Evolutionary conservation across 1,140 invertebrate species (phyloP), one percentile per base, ranked within the genome.

Genomic region (Bicyclus anynana): DNA sequence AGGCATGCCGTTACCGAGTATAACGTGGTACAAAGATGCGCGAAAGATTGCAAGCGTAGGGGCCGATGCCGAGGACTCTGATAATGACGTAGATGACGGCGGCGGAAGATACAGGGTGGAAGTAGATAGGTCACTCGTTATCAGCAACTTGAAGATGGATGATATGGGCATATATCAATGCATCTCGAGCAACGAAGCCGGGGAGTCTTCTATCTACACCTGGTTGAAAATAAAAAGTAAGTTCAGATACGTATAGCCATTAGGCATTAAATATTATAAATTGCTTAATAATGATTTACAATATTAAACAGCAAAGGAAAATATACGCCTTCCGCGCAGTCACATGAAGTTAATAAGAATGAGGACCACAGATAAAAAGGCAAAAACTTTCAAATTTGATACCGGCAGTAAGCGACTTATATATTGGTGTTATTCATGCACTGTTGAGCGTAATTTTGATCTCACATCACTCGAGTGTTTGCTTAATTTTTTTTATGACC

Each of bases 131-230:
- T 94, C 95, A 2, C 80, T 98, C 46, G 90, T 93, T 17, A 96
- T 99, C 65, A 94, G 93, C 71, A 94, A 94, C 74, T 89, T 99
- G 21, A 92, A 93, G 64, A 93, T 96, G 75, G 92, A 93, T 59
- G 97, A 99, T 87, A 94, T 95, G 57, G 98, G 97, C 33, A 96
- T 99, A 91, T 99, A 97, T 81, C 98, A 99, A 77, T 99, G 98
- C 82, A 93, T 98, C 63, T 97, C 96, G 0, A 90, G 88, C 26
- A 98, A 98, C 77, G 92, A 94, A 68, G 97, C 95, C 1, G 98
- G 98, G 9, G 95, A 97, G 83, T 93, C 94, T 16, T 97, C 95
- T 6, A 93, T 94, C 50, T 95, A 95, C 61, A 97, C 96, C 3
- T 98, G 97, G 96, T 90, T 99, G 6, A 94, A 95, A 91, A 97